Percentiles rank a stretch among this genome's conserved stretches.
phyloP scores from a whole-genome alignment of 2,888 invertebrate species.

The Trypoxylon attenuatum region DNA sequence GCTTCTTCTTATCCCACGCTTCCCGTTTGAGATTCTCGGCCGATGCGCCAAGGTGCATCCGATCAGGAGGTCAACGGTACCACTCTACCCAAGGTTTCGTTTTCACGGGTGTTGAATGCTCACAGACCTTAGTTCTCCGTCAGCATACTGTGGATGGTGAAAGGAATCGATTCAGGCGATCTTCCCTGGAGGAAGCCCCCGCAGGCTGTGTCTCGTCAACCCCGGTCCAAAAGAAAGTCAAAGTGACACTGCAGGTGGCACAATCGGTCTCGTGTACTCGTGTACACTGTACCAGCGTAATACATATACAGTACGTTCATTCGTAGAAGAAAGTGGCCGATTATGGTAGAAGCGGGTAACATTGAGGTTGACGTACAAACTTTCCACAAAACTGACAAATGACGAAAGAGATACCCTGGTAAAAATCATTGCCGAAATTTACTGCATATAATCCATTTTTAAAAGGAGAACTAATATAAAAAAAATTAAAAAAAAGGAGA shows the following conservation, averaged over 20 bases:
- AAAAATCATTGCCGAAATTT: too few relatives aligned
- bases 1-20: not conserved
- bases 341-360: too few relatives aligned
- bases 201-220: not conserved
- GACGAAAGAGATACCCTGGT: too few relatives aligned
- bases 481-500: not conserved
- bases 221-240: constrained; percentile 46
- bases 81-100: not conserved
- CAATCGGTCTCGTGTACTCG: constrained; percentile 6
- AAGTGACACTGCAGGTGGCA: constrained; percentile 34
- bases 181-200: constrained; percentile 4
- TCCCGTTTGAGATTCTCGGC: constrained; percentile 8
- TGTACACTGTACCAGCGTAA: not conserved
- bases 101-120: not conserved
- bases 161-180: constrained; percentile 36
- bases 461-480: not conserved
- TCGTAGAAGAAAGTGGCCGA: not conserved
- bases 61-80: constrained; percentile 7
- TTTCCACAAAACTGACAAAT: too few relatives aligned
- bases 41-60: not conserved
- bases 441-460: too few relatives aligned
- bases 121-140: not conserved
- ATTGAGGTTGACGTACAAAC: too few relatives aligned
- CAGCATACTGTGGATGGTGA: constrained; percentile 30
- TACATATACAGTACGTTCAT: not conserved